These are phyloP conservation scores for Siniperca obscura DNA, from an alignment of 2,797 vertebrate genomes.

Conservation along the genomic window DNA sequence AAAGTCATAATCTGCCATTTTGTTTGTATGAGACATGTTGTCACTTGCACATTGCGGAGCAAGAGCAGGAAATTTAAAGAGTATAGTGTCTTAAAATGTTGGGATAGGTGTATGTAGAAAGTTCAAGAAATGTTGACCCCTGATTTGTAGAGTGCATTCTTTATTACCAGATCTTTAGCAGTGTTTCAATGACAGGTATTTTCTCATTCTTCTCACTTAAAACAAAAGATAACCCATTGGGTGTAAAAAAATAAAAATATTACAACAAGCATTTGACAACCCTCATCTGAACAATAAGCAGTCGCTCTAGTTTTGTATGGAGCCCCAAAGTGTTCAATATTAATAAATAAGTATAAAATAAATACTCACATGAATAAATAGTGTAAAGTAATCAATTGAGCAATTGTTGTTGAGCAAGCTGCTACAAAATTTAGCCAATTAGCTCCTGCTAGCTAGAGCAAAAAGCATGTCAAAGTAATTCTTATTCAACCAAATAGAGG, in stretches of 20 bases:
- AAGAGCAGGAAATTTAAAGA: slow-evolving; percentile 15
- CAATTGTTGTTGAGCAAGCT: background rate
- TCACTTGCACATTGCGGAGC: slow-evolving; percentile 15
- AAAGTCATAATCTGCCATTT: slow-evolving; percentile 43
- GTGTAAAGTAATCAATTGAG: background rate
- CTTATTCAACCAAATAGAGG: background rate
- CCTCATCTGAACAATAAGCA: background rate
- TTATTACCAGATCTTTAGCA: background rate
- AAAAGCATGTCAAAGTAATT: background rate
- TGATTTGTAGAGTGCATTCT: background rate
- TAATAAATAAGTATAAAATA: background rate
- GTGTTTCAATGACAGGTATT: background rate
- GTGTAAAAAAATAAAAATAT: too few species aligned
- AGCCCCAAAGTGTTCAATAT: background rate
- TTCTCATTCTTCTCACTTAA: background rate
- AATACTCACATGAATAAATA: background rate
- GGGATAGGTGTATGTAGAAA: background rate
- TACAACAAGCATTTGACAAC: background rate
- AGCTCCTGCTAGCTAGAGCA: background rate
- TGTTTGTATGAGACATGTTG: slow-evolving; percentile 22
- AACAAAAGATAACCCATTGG: background rate
- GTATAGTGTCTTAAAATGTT: slow-evolving; percentile 5
- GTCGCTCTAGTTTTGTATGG: background rate
- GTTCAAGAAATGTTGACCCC: slow-evolving; percentile 4
- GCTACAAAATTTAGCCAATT: background rate